A percentile compares a stretch with the other conserved stretches of the same genome.
These are phyloP conservation scores for Syrmaticus mikado DNA, from an alignment of 2,113 vertebrate genomes.

Conservation along the genomic window DNA sequence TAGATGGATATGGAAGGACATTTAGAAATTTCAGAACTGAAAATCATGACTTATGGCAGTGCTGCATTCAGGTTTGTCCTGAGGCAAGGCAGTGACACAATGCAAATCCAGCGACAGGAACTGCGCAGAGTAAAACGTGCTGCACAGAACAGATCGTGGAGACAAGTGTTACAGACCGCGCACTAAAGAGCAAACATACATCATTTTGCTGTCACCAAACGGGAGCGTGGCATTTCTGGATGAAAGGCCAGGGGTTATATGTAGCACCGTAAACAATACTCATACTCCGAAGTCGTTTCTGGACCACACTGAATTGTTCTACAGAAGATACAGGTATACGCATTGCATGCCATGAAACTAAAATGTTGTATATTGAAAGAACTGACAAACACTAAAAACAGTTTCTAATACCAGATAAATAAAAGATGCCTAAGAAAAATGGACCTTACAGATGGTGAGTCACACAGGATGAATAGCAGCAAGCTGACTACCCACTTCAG, in stretches of 20 bases:
- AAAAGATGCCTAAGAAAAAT: conserved; percentile 4
- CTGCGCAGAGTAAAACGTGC: fast-evolving
- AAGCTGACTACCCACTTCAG: not conserved
- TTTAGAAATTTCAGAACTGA: not conserved
- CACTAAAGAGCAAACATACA: fast-evolving
- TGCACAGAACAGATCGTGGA: fast-evolving
- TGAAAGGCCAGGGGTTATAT: not conserved
- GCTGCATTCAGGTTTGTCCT: not conserved
- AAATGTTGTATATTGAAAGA: not conserved
- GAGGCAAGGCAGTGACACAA: not conserved
- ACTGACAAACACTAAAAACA: not conserved
- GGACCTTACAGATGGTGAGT: not conserved
- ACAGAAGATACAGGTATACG: not conserved
- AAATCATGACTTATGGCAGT: not conserved
- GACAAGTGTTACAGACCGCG: fast-evolving
- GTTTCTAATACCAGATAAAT: not conserved
- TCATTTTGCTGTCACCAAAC: not conserved
- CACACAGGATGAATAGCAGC: not conserved
- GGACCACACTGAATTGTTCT: not conserved
- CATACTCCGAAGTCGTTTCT: fast-evolving
- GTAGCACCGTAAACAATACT: not conserved
- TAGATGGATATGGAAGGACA: not conserved
- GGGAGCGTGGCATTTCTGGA: not conserved
- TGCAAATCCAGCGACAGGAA: not conserved
- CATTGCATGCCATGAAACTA: not conserved